phyloP scores from a whole-genome alignment of 2,113 vertebrate genomes.

The Sapayoa aenigma region DNA sequence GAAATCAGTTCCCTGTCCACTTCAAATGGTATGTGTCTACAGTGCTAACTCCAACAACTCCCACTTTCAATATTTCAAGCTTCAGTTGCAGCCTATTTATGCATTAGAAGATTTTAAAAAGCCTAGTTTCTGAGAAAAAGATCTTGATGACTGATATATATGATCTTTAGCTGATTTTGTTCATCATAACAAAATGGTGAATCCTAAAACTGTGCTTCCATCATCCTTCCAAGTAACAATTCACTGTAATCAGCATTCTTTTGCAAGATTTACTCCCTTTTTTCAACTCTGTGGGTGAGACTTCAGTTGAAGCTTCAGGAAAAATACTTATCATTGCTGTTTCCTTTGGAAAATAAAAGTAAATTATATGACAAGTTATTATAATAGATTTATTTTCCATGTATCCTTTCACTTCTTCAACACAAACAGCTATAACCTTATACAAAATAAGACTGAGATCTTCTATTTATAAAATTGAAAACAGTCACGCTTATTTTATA shows the following conservation, averaged over 20 bases:
- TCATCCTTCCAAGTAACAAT: neutral
- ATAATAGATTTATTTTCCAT: neutral
- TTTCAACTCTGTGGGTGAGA: neutral
- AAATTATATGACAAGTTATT: neutral
- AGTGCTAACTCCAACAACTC: neutral
- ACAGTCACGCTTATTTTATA: neutral
- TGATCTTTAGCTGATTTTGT: neutral
- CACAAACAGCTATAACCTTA: neutral
- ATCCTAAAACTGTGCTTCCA: neutral
- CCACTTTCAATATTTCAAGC: neutral
- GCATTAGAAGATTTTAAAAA: neutral
- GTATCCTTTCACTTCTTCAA: neutral
- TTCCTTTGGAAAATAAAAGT: neutral
- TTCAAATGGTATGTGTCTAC: neutral
- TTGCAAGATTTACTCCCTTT: neutral
- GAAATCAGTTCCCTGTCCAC: neutral
- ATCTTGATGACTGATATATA: neutral
- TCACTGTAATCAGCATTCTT: neutral
- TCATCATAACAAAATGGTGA: neutral
- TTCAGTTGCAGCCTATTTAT: neutral
- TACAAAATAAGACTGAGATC: neutral
- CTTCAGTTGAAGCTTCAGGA: neutral
- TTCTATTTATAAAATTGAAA: neutral
- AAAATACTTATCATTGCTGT: neutral
- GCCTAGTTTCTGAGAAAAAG: neutral